phyloP scores from a whole-genome alignment of 1,140 invertebrate genomes.

The Neelides sp. region DNA sequence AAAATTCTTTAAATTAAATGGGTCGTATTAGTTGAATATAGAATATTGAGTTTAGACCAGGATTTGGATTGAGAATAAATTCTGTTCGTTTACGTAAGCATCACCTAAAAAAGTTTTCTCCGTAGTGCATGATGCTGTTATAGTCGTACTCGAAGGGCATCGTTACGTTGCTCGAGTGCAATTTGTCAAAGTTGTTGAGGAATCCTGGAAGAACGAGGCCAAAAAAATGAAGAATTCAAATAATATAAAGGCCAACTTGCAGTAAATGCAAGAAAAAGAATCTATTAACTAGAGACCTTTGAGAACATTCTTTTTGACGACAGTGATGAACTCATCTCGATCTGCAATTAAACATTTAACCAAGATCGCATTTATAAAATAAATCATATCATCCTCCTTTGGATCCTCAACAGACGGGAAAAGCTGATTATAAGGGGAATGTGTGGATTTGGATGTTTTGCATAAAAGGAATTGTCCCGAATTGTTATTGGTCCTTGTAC shows the following conservation, averaged over 20 bases:
- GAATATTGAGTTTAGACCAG: no score
- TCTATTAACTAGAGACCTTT: slow-evolving; percentile 18
- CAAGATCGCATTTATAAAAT: no score
- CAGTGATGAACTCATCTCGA: slow-evolving; percentile 25
- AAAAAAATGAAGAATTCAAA: no score
- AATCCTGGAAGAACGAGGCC: slow-evolving; percentile 42
- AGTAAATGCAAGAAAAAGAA: neutral
- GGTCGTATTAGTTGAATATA: no score
- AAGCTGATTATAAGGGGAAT: no score
- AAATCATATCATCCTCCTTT: no score
- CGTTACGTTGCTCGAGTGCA: slow-evolving; percentile 47
- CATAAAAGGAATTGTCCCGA: slow-evolving; percentile 44
- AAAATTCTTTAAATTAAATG: no score
- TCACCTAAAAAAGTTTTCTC: slow-evolving; percentile 44
- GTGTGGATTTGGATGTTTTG: slow-evolving; percentile 47
- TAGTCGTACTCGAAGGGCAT: slow-evolving; percentile 55
- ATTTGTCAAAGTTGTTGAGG: slow-evolving; percentile 47
- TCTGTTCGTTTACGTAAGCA: neutral
- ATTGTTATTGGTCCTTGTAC: slow-evolving; percentile 42
- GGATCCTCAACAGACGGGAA: no score
- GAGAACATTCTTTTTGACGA: slow-evolving; percentile 28
- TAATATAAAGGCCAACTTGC: neutral
- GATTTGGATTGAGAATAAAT: no score
- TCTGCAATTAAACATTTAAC: slow-evolving; percentile 34
- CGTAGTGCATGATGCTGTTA: slow-evolving; percentile 61